Base-by-base conservation (phyloP, 2,888 invertebrate genomes). In the Drosophila affinis region DNA sequence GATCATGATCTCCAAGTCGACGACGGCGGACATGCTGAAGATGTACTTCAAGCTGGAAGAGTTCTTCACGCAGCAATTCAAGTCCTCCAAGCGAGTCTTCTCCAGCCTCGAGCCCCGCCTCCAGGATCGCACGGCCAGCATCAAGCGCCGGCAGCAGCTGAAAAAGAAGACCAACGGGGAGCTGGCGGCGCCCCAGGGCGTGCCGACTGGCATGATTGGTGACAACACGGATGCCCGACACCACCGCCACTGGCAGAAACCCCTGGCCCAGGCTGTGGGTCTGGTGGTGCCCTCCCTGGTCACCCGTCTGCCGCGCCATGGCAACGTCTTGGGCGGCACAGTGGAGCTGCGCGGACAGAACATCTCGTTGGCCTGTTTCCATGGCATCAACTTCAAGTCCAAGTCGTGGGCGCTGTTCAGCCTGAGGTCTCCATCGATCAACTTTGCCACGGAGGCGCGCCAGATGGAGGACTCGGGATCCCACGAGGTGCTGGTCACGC, bases 21-120 rank as follows among this genome's bases (percentile, higher is more conserved):
- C 99, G 1, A 98, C 99, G 0, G 98, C 98, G 0, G 99, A 99
- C 93, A 93, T 99, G 69, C 93, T 98, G 55, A 99, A 99, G 93
- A 99, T 99, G 97, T 98, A 96, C 91, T 96, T 97, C 77, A 99
- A 99, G 90, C 93, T 99, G 44, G 98, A 98, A 87, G 98, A 99
- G 93, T 99, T 99, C 93, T 99, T 99, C 93, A 96, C 97, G 73
- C 98, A 98, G 92, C 99, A 99, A 93, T 98, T 99, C 91, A 98
- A 98, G 91, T 98, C 97, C 79, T 97, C 98, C 91, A 98, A 97
- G 91, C 94, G 98, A 3, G 98, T 98, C 5, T 97, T 98, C 91
- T 96, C 96, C 72, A 95, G 95, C 46, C 89, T 95, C 76, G 95
- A 93, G 90, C 94, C 95, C 2, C 92, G 93, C 39, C 75, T 91